Evolutionary conservation across 2,888 invertebrate species (phyloP).

Genomic region (Tridacna gigas): DNA sequence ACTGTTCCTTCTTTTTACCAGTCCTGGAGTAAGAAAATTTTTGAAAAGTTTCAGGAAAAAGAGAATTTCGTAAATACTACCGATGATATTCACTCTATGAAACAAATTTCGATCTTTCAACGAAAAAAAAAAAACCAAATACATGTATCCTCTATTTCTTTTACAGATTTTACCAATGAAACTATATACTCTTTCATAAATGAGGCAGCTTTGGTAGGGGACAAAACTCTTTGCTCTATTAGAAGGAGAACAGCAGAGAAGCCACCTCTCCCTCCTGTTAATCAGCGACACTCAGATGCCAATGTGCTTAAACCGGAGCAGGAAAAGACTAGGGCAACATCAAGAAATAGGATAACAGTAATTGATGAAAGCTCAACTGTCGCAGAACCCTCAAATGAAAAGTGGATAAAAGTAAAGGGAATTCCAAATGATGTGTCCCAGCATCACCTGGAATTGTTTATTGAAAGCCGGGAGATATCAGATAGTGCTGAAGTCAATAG

Average conservation of each 20-base stretch:
- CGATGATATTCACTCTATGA: too few relatives aligned
- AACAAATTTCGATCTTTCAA: too few relatives aligned
- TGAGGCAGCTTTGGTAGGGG: background rate
- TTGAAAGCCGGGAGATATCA: constrained; percentile 12
- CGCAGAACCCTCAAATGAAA: background rate
- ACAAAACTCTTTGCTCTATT: background rate
- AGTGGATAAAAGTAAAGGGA: constrained; percentile 18
- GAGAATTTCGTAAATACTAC: too few relatives aligned
- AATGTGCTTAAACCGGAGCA: background rate
- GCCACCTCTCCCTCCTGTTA: background rate
- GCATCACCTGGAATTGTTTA: constrained; percentile 6
- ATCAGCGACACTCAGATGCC: background rate
- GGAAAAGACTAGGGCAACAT: background rate
- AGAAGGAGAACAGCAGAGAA: background rate
- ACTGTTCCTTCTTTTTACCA: too few relatives aligned
- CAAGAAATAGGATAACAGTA: background rate
- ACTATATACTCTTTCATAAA: background rate
- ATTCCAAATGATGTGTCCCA: background rate
- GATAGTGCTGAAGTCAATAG: background rate
- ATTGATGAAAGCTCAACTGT: background rate
- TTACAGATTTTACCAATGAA: background rate
- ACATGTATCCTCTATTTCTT: too few relatives aligned
- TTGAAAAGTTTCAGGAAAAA: too few relatives aligned
- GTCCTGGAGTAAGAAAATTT: too few relatives aligned
- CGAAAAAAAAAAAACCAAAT: too few relatives aligned